Evolutionary conservation across 2,113 vertebrate genomes (phyloP).

Genomic region (Daubentonia madagascariensis): DNA sequence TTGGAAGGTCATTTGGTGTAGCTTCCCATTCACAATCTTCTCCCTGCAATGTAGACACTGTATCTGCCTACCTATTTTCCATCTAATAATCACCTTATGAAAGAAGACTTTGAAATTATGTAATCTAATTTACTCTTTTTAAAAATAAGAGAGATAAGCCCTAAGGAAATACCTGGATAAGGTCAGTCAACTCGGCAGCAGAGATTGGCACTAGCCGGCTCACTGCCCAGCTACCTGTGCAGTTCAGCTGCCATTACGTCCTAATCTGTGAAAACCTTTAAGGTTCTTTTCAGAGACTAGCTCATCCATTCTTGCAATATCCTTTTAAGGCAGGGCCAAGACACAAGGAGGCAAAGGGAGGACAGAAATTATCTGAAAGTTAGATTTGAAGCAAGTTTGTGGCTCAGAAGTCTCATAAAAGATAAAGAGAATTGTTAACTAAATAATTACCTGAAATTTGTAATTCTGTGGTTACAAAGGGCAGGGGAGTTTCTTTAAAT

Average conservation of each 20-base stretch:
- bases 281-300: neutral
- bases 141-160: neutral
- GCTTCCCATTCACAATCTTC: neutral
- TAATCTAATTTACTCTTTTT: neutral
- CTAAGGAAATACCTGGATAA: neutral
- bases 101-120: neutral
- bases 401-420: neutral
- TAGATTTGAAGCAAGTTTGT: neutral
- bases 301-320: neutral
- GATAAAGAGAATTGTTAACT: neutral
- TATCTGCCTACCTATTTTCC: neutral
- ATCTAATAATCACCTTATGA: neutral
- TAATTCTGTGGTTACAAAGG: neutral
- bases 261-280: neutral
- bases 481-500: neutral
- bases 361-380: neutral
- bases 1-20: neutral
- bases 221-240: neutral
- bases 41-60: too few species aligned
- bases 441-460: neutral
- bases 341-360: neutral
- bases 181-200: neutral
- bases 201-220: neutral
- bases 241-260: neutral
- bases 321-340: neutral